Evolutionary conservation across 1,140 invertebrate species (phyloP).

Genomic region (Neodiprion pinetum): DNA sequence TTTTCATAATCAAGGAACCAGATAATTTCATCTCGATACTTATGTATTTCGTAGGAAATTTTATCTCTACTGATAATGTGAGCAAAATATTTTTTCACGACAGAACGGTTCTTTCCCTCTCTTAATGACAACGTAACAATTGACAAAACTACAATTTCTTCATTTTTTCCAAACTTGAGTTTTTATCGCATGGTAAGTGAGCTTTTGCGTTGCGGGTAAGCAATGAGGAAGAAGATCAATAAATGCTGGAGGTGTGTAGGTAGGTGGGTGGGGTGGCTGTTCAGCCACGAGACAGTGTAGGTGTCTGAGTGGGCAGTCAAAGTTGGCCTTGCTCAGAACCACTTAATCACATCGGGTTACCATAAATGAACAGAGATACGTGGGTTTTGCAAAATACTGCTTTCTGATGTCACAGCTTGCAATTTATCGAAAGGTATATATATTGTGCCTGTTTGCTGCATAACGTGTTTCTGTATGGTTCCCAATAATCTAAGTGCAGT

Average conservation of each 20-base stretch:
- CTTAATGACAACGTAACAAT: neutral
- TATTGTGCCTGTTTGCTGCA: constrained; percentile 1
- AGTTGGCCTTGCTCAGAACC: constrained; percentile 32
- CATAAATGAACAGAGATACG: constrained; percentile 34
- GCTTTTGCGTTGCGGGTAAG: constrained; percentile 4
- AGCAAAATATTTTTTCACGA: no score
- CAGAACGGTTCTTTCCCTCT: neutral
- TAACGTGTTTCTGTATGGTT: neutral
- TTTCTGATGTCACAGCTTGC: constrained; percentile 39
- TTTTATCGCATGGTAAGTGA: neutral
- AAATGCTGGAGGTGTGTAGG: constrained; percentile 23
- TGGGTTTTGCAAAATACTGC: constrained; percentile 33
- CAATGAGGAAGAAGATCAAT: constrained; percentile 38
- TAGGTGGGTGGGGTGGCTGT: constrained; percentile 35
- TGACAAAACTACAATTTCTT: neutral
- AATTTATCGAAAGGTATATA: constrained; percentile 34
- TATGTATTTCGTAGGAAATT: no score
- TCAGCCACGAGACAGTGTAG: constrained; percentile 20
- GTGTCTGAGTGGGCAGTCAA: constrained; percentile 29
- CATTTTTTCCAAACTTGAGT: neutral
- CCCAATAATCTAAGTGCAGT: neutral
- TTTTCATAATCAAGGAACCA: no score
- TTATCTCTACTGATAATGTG: no score
- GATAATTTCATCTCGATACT: no score
- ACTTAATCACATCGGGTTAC: constrained; percentile 25